phyloP scores from a whole-genome alignment of 1,140 invertebrate species.

The Manduca sexta region DNA sequence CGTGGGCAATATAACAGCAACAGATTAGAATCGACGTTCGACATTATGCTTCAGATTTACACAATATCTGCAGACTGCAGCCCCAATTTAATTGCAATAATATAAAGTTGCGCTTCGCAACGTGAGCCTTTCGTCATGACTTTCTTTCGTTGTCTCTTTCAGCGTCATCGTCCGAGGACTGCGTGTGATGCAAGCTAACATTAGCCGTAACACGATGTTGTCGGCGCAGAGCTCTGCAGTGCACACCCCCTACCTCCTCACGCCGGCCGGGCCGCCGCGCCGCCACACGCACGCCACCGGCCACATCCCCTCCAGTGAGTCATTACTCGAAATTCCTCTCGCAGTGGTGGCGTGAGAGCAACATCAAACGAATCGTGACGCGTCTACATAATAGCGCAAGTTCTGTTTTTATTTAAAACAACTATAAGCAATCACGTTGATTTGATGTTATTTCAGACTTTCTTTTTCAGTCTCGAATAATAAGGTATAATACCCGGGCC shows the following conservation, averaged over 20 bases:
- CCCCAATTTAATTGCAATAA: too few species aligned
- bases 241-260: slow-evolving; percentile 2
- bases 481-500: slow-evolving; percentile 1
- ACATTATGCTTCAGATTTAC: too few species aligned
- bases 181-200: slow-evolving; percentile 32
- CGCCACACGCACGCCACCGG: slow-evolving; percentile 5
- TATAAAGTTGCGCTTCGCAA: not conserved
- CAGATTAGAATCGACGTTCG: too few species aligned
- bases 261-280: slow-evolving; percentile 1
- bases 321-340: slow-evolving; percentile 31
- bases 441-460: slow-evolving; percentile 38
- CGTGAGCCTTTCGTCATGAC: slow-evolving; percentile 19
- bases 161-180: slow-evolving; percentile 19
- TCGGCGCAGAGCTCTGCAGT: slow-evolving; percentile 16
- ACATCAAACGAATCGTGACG: slow-evolving; percentile 46
- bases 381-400: slow-evolving; percentile 45
- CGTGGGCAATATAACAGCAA: too few species aligned
- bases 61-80: too few species aligned
- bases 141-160: slow-evolving; percentile 32
- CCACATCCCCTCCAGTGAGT: slow-evolving; percentile 21
- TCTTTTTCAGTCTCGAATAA: slow-evolving; percentile 31
- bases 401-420: slow-evolving; percentile 42
- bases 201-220: slow-evolving; percentile 32
- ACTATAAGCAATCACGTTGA: slow-evolving; percentile 42
- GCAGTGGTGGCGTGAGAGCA: slow-evolving; percentile 39